A percentile compares a stretch with the other conserved stretches of the same genome.
Evolutionary conservation across 1,140 invertebrate species (phyloP).

Genomic region (Scylla paramamosain): DNA sequence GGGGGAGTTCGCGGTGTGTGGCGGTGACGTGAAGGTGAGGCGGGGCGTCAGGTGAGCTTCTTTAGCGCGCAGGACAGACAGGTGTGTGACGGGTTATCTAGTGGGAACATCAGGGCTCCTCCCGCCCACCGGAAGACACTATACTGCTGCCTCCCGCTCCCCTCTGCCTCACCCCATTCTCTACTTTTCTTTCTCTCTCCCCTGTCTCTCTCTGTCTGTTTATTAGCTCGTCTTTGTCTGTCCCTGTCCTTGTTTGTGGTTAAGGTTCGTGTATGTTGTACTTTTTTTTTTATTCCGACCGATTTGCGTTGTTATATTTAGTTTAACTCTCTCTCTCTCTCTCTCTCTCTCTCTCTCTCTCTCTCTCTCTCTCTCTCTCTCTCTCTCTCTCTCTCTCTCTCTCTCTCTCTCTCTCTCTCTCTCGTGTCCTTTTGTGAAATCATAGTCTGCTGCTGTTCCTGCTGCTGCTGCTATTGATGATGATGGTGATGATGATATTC

Average conservation of each 20-base stretch:
- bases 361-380: conserved; percentile 11
- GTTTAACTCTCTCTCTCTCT: neutral
- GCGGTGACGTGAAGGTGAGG: neutral
- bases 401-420: conserved; percentile 3
- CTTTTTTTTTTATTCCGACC: neutral
- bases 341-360: neutral
- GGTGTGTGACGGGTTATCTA: conserved; percentile 43
- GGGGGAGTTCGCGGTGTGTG: neutral
- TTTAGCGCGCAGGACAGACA: neutral
- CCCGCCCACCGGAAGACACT: conserved; percentile 27
- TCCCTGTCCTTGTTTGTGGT: neutral
- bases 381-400: neutral
- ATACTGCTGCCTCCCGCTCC: neutral
- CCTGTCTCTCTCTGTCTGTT: conserved; percentile 41
- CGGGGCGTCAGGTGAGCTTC: neutral
- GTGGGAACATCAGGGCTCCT: conserved; percentile 5
- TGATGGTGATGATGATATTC: no score
- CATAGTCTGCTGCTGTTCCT: no score
- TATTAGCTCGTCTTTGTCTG: neutral
- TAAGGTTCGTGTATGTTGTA: neutral
- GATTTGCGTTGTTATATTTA: neutral
- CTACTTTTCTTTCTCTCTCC: conserved; percentile 38
- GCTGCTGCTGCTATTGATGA: no score
- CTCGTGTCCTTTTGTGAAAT: no score
- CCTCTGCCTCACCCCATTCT: conserved; percentile 1